Evolutionary conservation across 2,888 invertebrate species (phyloP).

Genomic region (Incurvaria masculella): DNA sequence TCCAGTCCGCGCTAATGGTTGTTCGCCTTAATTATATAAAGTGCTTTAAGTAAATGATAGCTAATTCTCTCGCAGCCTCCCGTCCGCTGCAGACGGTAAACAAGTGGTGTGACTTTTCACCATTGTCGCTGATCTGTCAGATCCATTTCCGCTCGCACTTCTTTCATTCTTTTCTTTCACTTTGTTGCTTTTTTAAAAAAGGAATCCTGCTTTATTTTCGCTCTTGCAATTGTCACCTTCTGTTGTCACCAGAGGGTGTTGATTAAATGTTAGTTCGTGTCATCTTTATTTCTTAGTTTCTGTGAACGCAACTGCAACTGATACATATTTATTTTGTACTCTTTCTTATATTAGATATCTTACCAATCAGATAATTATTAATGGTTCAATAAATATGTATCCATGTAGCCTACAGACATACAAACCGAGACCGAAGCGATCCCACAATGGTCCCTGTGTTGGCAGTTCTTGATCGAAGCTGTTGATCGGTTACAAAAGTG

Average conservation of each 20-base stretch:
- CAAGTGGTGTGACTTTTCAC: conserved; percentile 55
- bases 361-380: too few species aligned
- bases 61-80: conserved; percentile 39
- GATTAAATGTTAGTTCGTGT: conserved; percentile 34
- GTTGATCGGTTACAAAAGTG: too few species aligned
- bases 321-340: too few species aligned
- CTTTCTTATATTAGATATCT: too few species aligned
- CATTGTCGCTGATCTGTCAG: conserved; percentile 54
- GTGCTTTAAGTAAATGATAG: conserved; percentile 55
- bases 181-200: conserved; percentile 50
- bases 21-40: conserved; percentile 52
- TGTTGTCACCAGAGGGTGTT: conserved; percentile 44
- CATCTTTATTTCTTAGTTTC: too few species aligned
- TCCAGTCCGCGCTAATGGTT: conserved; percentile 33
- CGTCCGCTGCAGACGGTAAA: conserved; percentile 43
- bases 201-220: conserved; percentile 41
- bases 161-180: conserved; percentile 35
- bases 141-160: conserved; percentile 44
- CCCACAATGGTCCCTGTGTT: too few species aligned
- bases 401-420: too few species aligned
- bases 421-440: too few species aligned
- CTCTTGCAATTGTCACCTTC: conserved; percentile 52
- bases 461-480: too few species aligned
- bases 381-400: too few species aligned
- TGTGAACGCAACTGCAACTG: too few species aligned